phyloP scores from a whole-genome alignment of 2,888 invertebrate species.

The Gortyna flavago region DNA sequence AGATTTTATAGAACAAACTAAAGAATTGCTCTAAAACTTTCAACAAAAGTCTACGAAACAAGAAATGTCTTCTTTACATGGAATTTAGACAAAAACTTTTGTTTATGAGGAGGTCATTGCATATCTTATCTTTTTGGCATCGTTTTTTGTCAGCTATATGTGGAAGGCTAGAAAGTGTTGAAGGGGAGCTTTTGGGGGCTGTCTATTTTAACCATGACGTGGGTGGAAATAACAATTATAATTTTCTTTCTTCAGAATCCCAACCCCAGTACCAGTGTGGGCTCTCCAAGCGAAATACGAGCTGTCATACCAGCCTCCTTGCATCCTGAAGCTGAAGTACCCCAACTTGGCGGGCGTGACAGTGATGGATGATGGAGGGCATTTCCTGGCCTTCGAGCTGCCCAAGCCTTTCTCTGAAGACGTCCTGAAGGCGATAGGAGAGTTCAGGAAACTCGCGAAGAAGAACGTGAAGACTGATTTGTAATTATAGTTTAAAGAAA shows the following conservation, averaged over 20 bases:
- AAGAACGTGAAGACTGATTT: conserved; percentile 80
- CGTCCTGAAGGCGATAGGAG: conserved; percentile 83
- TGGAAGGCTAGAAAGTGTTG: too few species aligned
- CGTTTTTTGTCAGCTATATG: background rate
- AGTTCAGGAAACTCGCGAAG: conserved; percentile 70
- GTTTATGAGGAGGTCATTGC: background rate
- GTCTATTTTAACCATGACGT: background rate
- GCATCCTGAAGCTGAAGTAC: conserved; percentile 90
- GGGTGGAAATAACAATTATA: background rate
- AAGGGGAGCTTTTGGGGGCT: background rate
- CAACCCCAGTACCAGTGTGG: conserved; percentile 92
- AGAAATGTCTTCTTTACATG: background rate
- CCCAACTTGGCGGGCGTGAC: conserved; percentile 92
- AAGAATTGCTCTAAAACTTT: too few species aligned
- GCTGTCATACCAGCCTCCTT: conserved; percentile 90
- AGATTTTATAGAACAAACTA: background rate
- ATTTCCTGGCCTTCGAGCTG: conserved; percentile 95
- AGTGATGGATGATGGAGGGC: conserved; percentile 92
- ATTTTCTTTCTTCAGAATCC: conserved; percentile 85
- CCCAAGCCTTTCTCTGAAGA: conserved; percentile 93
- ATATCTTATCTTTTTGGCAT: too few species aligned
- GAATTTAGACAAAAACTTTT: too few species aligned
- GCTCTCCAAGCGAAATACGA: conserved; percentile 93
- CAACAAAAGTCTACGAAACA: background rate
- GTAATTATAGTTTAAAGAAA: conserved; percentile 70